Base-by-base conservation (phyloP, 2,113 vertebrate genomes). In the Hippocampus mohnikei region DNA sequence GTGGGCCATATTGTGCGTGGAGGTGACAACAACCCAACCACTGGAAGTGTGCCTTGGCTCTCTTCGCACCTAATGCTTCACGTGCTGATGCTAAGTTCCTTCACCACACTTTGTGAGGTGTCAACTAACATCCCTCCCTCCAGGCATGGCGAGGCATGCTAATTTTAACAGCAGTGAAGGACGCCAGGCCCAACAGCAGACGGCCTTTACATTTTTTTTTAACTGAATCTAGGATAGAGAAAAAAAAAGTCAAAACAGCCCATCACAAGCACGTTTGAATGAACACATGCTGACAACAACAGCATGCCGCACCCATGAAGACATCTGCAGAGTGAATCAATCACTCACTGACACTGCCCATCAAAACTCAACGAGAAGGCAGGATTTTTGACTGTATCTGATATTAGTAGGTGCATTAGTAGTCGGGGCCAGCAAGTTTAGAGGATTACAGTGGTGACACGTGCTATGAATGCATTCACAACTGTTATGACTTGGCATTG, bases 81-180 rank as follows among this genome's bases (percentile, higher is more conserved):
- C 53, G 12, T 73, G 67, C 21, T 62, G 69, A 80, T 73, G 80
- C 78, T 84, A 83, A 79, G 70, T 78, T 78, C 87, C 75, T 74
- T 80, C 87, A 84, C 88, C 80, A 84, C 65, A 60, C 72, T 83
- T 69, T 75, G 69, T 23, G 73, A 74, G 74, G 83, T 83, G 78
- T 88, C 86, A 71, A 76, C 77, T 85, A 83, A 81, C 84, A 76
- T 82, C 41, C 13, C 70, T 82, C 41, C 12, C 70, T 77, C 73
- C 83, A 77, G 84, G 71, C 75, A 41, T 61, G 66, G 75, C 82
- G 75, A 48, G 6, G 80, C 58, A 4, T 0, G 60, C 80, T 92
- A 91, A 87, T 88, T 89, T 83, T 92, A 92, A 85, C 79, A 68
- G 85, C 81, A 55, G 65, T 66, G 75, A 81, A 82, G 83, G 85